These are phyloP conservation scores for Drosophila novamexicana DNA, from an alignment of 1,140 invertebrate genomes.

Conservation along the genomic window DNA sequence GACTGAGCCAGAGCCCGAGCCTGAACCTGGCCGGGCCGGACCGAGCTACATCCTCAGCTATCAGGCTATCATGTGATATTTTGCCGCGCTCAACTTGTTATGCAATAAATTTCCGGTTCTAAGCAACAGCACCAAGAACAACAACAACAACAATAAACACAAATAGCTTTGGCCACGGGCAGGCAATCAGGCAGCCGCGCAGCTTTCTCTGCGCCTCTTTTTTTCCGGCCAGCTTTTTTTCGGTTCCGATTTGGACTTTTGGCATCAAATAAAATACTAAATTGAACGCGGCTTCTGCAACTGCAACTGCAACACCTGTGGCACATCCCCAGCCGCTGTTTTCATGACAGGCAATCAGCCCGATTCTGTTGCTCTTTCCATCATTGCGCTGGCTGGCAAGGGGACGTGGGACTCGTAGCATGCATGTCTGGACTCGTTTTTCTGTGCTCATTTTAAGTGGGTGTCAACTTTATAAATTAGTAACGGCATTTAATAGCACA, in stretches of 20 bases:
- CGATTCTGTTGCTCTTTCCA: conserved; percentile 31
- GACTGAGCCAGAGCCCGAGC: neutral
- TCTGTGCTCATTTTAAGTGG: conserved; percentile 53
- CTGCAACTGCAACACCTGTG: conserved; percentile 29
- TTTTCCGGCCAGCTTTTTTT: neutral
- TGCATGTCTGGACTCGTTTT: conserved; percentile 28
- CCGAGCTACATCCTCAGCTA: conserved; percentile 13
- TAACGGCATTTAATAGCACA: conserved; percentile 68
- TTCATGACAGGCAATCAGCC: conserved; percentile 23
- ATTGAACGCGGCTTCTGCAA: conserved; percentile 14
- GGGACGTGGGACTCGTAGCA: neutral
- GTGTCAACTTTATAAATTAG: conserved; percentile 68
- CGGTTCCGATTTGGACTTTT: conserved; percentile 16
- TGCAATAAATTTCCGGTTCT: conserved; percentile 82
- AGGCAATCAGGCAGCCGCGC: conserved; percentile 37
- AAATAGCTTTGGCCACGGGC: conserved; percentile 21
- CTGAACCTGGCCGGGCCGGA: neutral
- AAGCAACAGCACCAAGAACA: conserved; percentile 39
- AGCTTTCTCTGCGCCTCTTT: neutral
- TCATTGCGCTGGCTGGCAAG: conserved; percentile 20
- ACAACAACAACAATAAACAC: conserved; percentile 32
- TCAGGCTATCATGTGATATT: conserved; percentile 59
- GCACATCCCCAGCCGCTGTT: neutral
- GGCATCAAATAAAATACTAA: conserved; percentile 6
- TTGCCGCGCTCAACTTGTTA: conserved; percentile 66